These are phyloP conservation scores for Habroteleia sp. DNA, from an alignment of 2,888 invertebrate genomes.

Conservation along the genomic window DNA sequence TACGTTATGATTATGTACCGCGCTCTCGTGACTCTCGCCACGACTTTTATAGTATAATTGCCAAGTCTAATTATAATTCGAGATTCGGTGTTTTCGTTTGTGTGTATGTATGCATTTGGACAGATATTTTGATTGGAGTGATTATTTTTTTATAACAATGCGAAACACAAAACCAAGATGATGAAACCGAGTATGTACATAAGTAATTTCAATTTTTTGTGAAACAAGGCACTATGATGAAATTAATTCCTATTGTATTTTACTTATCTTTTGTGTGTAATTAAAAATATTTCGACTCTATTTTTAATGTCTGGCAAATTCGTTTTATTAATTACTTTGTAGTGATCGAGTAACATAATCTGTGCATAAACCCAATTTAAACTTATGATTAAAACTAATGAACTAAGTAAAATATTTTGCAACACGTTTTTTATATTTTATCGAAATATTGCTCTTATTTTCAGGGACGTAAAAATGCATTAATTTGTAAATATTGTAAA, in stretches of 20 bases:
- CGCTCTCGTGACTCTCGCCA: slow-evolving; percentile 5
- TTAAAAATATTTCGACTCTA: no score
- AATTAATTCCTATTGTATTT: background rate
- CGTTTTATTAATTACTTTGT: no score
- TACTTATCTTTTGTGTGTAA: background rate
- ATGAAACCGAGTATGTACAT: background rate
- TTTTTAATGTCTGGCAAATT: no score
- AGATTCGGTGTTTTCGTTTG: slow-evolving; percentile 7
- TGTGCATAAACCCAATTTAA: no score
- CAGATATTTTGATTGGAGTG: background rate
- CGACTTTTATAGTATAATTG: slow-evolving; percentile 19
- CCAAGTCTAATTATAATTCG: slow-evolving; percentile 19
- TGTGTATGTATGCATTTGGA: no score
- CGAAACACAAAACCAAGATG: background rate
- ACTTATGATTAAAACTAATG: no score
- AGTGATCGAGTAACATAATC: no score
- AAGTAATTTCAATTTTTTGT: background rate
- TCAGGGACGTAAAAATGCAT: no score
- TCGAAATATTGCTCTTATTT: no score
- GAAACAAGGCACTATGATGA: slow-evolving; percentile 1
- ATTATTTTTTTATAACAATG: background rate
- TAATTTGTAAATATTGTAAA: no score
- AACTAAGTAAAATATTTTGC: no score
- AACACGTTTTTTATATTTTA: no score
- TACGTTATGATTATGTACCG: slow-evolving; percentile 7